Base-by-base conservation (phyloP, 2,888 invertebrate genomes). In the Nomada ferruginata region DNA sequence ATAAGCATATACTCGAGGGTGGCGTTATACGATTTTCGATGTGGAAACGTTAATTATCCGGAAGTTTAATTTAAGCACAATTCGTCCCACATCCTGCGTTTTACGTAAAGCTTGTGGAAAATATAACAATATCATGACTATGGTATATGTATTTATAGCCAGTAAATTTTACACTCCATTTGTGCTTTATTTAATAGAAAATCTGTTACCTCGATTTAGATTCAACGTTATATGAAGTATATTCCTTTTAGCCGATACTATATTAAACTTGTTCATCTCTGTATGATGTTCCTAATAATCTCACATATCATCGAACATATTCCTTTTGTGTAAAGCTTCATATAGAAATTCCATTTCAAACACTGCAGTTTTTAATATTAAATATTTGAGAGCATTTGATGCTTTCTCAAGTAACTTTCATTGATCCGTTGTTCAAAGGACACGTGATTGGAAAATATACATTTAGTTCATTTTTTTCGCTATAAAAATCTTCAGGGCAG, bases 61-160 rank as follows among this genome's bases (percentile, higher is more conserved):
- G 13, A 26, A 47, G 26, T 52, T 79, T 69, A 57, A 64, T 64
- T 52, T 26, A 57, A 77, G 69, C 23, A 57, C 18, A 26, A 70
- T 36, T 44, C 13, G 47, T 53, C 23, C 47, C 26, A 23, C 20
- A 23, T 53, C 36, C 53, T 55, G 44, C 13, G n/a, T 23, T 79
- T n/a, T 18, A 15, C 26, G 65, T 20, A 13, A 50, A 60, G 53
- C 23, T 15, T 23, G 23, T 36, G n/a, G 52, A 60, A 65, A 70
- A 63, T 59, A 47, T 60, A 26, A 10, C 55, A 47, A 55, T 50
- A 68, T 68, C 20, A 42, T 5, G 53, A 65, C 18, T n/a, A 53
- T 18, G 11, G 23, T 20, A 23, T 20, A 64, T 64, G n/a, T 59
- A 64, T 64, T 65, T 36, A 68, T 50, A 42, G 55, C 50, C 55